Conservation (phyloP, 2,888 invertebrate genomes). For the Allophyes oxyacanthae region DNA sequence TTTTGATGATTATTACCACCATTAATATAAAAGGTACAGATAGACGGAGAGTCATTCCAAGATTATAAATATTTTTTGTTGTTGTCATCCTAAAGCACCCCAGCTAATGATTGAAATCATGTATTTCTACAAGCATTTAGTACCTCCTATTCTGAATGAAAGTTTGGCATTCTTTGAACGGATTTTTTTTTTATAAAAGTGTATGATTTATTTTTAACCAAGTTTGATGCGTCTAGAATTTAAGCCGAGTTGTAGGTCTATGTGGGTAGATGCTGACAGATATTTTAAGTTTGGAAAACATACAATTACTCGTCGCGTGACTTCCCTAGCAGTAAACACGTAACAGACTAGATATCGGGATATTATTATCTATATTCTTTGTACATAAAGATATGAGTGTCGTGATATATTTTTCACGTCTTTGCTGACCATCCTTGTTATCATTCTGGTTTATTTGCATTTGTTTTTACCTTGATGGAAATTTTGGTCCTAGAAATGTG, state of each 20-base stretch:
- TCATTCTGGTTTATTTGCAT: constrained; percentile 16
- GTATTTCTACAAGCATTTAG: constrained; percentile 22
- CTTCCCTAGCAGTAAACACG: constrained; percentile 5
- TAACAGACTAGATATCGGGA: constrained; percentile 12
- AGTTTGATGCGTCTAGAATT: not conserved
- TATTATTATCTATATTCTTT: no score
- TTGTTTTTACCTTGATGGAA: constrained; percentile 6
- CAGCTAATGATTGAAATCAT: constrained; percentile 6
- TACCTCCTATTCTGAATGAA: constrained; percentile 4
- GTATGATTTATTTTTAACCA: constrained; percentile 8
- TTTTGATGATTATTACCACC: no score
- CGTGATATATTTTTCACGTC: constrained; percentile 22
- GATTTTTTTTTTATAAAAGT: constrained; percentile 10
- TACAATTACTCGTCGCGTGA: constrained; percentile 11
- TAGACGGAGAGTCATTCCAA: not conserved
- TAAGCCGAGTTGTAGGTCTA: not conserved
- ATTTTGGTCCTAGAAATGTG: not conserved
- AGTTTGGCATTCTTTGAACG: constrained; percentile 6
- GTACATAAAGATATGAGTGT: not conserved
- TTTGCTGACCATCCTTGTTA: not conserved
- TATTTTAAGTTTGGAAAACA: constrained; percentile 1
- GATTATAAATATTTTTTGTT: constrained; percentile 19
- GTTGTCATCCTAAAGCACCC: constrained; percentile 8
- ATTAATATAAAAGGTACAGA: not conserved
- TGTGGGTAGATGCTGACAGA: constrained; percentile 1